A percentile compares a stretch with the other conserved stretches of the same genome.
These are phyloP conservation scores for Fregetta grallaria DNA, from an alignment of 2,113 vertebrate genomes.

Conservation along the genomic window DNA sequence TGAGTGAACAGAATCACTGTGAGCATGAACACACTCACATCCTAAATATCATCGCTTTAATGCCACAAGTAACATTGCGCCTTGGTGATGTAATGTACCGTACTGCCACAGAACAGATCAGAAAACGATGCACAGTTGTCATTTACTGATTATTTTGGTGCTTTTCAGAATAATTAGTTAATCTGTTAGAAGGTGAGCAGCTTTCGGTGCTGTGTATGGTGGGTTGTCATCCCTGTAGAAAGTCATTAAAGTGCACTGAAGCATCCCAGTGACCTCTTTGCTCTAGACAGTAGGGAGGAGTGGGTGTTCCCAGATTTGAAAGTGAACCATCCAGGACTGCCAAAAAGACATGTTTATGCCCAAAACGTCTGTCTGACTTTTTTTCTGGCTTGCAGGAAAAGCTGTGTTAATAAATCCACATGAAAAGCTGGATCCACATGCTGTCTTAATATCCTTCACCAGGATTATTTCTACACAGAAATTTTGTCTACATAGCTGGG, in stretches of 20 bases:
- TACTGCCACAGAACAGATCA: not conserved
- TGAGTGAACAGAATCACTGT: not conserved
- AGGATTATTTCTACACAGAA: not conserved
- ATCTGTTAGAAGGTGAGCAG: not conserved
- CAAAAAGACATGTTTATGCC: conserved; percentile 5
- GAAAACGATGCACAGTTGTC: not conserved
- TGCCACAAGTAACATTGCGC: not conserved
- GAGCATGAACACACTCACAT: not conserved
- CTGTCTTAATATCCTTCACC: not conserved
- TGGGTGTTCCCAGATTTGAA: conserved; percentile 5
- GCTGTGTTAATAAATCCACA: conserved; percentile 16
- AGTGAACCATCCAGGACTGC: not conserved
- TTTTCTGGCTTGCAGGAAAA: not conserved
- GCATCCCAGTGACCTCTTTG: conserved; percentile 8
- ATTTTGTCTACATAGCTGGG: not conserved
- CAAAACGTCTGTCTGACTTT: conserved; percentile 14
- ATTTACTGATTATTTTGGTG: not conserved
- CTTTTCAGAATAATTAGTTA: not conserved
- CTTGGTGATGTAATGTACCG: not conserved
- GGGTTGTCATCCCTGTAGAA: not conserved
- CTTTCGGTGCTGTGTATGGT: not conserved
- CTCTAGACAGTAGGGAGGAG: conserved; percentile 37
- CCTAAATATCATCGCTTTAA: not conserved
- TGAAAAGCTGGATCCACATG: not conserved
- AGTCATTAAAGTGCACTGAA: not conserved